Conservation (phyloP, 2,797 vertebrate species). For the Sebastes miniatus region DNA sequence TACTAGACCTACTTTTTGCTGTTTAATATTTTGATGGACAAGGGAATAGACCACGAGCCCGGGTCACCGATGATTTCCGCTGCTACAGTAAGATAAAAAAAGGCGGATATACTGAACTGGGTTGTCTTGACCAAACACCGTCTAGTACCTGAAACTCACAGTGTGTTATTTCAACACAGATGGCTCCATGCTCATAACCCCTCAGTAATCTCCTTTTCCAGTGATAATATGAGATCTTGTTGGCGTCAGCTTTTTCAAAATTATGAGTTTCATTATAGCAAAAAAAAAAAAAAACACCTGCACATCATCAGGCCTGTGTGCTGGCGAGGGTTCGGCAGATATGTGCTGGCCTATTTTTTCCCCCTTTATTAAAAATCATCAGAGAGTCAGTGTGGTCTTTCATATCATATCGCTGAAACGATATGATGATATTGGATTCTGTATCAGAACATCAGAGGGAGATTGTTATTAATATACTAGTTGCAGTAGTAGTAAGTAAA, state of each 20-base stretch:
- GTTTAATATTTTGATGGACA: too few relatives aligned
- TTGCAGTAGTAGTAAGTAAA: not conserved
- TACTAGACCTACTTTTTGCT: too few relatives aligned
- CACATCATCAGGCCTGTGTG: slow-evolving; percentile 17
- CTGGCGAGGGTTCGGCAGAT: slow-evolving; percentile 17
- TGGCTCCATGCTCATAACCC: not conserved
- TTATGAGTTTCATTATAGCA: slow-evolving; percentile 18
- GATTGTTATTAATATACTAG: not conserved
- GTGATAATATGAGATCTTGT: slow-evolving; percentile 24
- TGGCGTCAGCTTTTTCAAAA: slow-evolving; percentile 42
- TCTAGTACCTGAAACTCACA: not conserved
- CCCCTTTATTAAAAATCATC: slow-evolving; percentile 46
- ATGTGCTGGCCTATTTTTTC: not conserved
- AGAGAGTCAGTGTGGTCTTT: not conserved
- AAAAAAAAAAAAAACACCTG: not conserved
- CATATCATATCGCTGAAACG: not conserved
- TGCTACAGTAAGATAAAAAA: not conserved
- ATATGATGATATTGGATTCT: slow-evolving; percentile 1
- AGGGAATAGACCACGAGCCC: too few relatives aligned
- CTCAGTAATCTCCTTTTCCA: slow-evolving; percentile 22
- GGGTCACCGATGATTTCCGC: too few relatives aligned
- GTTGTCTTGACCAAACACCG: not conserved
- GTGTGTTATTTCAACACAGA: not conserved
- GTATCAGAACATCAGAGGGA: not conserved
- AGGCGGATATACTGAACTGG: not conserved